Evolutionary conservation across 2,888 invertebrate genomes (phyloP).

Genomic region (Cheilosia soror): DNA sequence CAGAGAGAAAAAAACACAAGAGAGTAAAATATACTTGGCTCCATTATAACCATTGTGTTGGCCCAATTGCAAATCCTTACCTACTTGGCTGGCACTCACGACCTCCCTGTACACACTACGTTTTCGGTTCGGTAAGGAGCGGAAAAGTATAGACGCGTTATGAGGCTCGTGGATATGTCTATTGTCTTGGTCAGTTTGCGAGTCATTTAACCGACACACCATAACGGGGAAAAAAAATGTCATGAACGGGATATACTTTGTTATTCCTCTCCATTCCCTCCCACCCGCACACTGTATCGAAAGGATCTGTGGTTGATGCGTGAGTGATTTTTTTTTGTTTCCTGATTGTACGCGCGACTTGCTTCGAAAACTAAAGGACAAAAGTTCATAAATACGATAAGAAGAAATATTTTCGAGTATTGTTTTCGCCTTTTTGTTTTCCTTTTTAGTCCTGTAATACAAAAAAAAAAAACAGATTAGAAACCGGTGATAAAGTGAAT

Average conservation of each 20-base stretch:
- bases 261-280: slow-evolving; percentile 5
- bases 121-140: slow-evolving; percentile 36
- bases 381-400: no score
- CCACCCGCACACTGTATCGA: neutral
- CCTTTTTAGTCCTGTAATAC: slow-evolving; percentile 3
- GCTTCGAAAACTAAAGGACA: no score
- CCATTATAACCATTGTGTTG: slow-evolving; percentile 35
- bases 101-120: slow-evolving; percentile 40
- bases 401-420: no score
- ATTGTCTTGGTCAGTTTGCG: slow-evolving; percentile 75
- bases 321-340: slow-evolving; percentile 44
- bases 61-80: slow-evolving; percentile 65
- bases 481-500: slow-evolving; percentile 25
- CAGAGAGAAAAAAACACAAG: slow-evolving; percentile 11
- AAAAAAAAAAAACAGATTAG: slow-evolving; percentile 25
- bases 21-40: neutral
- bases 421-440: no score
- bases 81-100: slow-evolving; percentile 68
- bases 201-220: slow-evolving; percentile 69
- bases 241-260: slow-evolving; percentile 58
- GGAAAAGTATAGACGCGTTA: slow-evolving; percentile 51
- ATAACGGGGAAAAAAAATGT: slow-evolving; percentile 63
- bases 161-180: slow-evolving; percentile 57
- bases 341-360: slow-evolving; percentile 27
- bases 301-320: slow-evolving; percentile 37